phyloP scores from a whole-genome alignment of 2,797 vertebrate species.

The Cuculus canorus region DNA sequence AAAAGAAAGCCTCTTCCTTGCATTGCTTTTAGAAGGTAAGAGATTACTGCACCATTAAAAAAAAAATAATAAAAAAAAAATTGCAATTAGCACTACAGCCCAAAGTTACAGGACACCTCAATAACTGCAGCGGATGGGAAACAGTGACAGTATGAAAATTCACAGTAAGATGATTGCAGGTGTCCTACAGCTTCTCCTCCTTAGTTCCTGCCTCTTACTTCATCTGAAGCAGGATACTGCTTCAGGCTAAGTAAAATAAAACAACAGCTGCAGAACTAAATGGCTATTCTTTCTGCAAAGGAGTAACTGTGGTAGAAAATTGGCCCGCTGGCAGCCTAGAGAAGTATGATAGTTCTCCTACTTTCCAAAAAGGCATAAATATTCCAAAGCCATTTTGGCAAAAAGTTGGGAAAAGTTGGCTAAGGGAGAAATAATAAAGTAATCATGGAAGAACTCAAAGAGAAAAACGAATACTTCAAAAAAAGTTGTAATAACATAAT shows the following conservation, averaged over 20 bases:
- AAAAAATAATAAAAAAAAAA: background rate
- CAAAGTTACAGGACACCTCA: background rate
- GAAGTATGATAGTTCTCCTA: background rate
- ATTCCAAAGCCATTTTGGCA: background rate
- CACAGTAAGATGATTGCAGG: conserved; percentile 13
- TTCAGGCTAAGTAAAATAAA: conserved; percentile 63
- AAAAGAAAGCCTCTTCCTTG: background rate
- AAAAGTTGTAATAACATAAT: background rate
- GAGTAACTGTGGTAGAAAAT: conserved; percentile 58
- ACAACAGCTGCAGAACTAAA: conserved; percentile 68
- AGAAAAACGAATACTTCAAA: background rate
- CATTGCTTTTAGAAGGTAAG: background rate
- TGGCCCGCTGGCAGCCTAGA: conserved; percentile 36
- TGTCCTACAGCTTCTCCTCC: conserved; percentile 40
- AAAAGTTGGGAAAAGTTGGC: background rate
- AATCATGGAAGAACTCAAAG: background rate
- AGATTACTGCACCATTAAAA: background rate
- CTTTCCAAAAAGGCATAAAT: background rate
- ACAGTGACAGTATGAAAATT: background rate
- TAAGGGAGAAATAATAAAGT: background rate
- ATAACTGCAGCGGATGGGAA: background rate
- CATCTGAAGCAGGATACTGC: conserved; percentile 24
- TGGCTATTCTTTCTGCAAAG: conserved; percentile 56
- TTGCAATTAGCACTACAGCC: background rate
- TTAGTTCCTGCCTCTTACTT: conserved; percentile 47